These are phyloP conservation scores for Mya arenaria DNA, from an alignment of 1,140 invertebrate species.

Conservation along the genomic window DNA sequence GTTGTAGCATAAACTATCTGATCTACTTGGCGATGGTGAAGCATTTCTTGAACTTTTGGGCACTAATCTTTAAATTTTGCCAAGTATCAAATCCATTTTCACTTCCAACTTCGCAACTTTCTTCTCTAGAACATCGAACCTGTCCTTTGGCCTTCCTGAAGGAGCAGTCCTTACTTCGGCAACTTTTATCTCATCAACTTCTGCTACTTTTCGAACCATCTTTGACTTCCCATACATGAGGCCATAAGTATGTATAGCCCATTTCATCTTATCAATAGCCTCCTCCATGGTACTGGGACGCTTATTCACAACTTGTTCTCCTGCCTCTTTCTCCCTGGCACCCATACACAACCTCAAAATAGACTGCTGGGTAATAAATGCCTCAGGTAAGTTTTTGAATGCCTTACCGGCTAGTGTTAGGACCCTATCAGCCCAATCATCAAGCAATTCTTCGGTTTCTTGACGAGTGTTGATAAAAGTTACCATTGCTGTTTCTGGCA, in stretches of 20 bases:
- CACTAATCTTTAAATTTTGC: not conserved
- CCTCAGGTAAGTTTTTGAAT: not conserved
- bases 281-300: not conserved
- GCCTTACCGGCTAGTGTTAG: not conserved
- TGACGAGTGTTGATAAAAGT: not conserved
- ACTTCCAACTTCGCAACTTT: not conserved
- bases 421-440: slow-evolving; percentile 2
- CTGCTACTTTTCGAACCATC: not conserved
- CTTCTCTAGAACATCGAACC: not conserved
- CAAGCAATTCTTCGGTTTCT: not conserved
- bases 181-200: not conserved
- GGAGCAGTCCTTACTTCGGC: not conserved
- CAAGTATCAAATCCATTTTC: not conserved
- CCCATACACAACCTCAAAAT: not conserved
- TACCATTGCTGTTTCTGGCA: not conserved
- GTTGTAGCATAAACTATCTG: not conserved
- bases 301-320: not conserved
- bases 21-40: not conserved
- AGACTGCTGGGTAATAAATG: not conserved
- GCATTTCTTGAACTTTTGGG: not conserved
- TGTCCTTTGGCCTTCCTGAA: not conserved
- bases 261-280: slow-evolving; percentile 4
- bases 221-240: not conserved
- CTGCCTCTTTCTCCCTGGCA: not conserved
- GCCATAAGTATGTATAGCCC: not conserved